These are phyloP conservation scores for Percopsis omiscomaycus DNA, from an alignment of 2,797 vertebrate species.

Conservation along the genomic window DNA sequence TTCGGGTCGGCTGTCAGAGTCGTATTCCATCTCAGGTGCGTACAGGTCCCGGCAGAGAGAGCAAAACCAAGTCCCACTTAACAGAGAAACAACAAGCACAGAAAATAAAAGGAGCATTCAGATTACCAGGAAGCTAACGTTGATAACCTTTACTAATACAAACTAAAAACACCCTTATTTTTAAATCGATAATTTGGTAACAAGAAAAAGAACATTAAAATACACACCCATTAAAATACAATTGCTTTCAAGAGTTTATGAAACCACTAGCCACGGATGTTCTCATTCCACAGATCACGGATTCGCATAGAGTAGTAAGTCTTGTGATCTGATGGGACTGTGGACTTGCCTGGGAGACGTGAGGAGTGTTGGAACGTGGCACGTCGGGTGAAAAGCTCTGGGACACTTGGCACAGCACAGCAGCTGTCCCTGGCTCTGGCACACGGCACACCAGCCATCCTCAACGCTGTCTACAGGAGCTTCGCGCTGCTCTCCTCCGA, in stretches of 20 bases:
- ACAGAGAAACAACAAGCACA: slow-evolving; percentile 1
- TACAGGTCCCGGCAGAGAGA: slow-evolving; percentile 80
- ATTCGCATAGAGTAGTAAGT: not conserved
- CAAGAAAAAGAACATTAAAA: no score
- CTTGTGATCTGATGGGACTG: not conserved
- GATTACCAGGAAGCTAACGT: not conserved
- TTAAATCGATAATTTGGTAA: no score
- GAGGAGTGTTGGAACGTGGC: slow-evolving; percentile 85
- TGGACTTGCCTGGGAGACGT: slow-evolving; percentile 83
- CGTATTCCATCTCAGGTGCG: slow-evolving; percentile 80
- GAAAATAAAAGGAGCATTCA: not conserved
- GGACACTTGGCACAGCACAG: slow-evolving; percentile 83
- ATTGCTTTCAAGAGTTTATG: no score
- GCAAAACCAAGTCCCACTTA: slow-evolving; percentile 86
- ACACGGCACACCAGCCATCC: slow-evolving; percentile 84
- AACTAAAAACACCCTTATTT: no score
- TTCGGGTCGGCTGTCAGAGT: slow-evolving; percentile 80
- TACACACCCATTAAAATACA: no score
- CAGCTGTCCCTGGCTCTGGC: slow-evolving; percentile 82
- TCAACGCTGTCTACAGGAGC: slow-evolving; percentile 49
- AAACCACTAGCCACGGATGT: no score
- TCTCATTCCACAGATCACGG: no score
- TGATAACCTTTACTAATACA: no score
- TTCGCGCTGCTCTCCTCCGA: not conserved
- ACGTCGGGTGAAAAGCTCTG: slow-evolving; percentile 85